Evolutionary conservation across 2,888 invertebrate genomes (phyloP), one percentile per base, ranked within the genome.

Genomic region (Drosophila niveifrons): DNA sequence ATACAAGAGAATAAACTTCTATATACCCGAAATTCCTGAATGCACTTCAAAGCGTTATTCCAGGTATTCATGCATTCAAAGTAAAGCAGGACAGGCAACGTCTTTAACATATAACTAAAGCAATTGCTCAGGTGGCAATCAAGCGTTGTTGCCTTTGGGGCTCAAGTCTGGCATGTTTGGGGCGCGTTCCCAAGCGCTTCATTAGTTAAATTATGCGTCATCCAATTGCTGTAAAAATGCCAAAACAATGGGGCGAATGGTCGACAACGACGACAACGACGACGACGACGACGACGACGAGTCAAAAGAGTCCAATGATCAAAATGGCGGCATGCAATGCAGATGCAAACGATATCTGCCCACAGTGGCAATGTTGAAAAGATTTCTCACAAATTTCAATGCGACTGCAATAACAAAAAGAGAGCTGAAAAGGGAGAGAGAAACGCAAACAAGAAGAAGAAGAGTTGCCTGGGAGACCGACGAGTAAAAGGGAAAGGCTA

Each of bases 361-460:
- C 53, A 47, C 62, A 69, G 79, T 69, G 66, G 75, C 73, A 67
- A 70, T 62, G 70, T 62, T 66, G 53, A 66, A 82, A 78, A 88
- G 89, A 88, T 89, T 87, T 89, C 89, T 89, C 83, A 80, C 86
- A 89, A 89, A 82, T 88, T 82, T 88, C 87, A 87, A 82, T 88
- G 80, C 68, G 72, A 46, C 44, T 64, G 52, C 51, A 56, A 63
- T 57, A 44, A 59, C 46, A 55, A 70, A 70, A 39, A 63, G 46
- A 36, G n/a, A 31, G 43, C 23, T 34, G 15, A 15, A 13, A 18
- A n/a, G 29, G 10, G 17, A 18, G 9, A 44, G 44, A 57, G 28
- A 53, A 44, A 53, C 50, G 23, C 34, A 55, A 47, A 18, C 41
- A 64, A 39, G 46, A 34, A 51, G 52, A 46, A 64, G 44, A 52